Base-by-base conservation (phyloP, 2,113 vertebrate species). In the Tapirus terrestris region DNA sequence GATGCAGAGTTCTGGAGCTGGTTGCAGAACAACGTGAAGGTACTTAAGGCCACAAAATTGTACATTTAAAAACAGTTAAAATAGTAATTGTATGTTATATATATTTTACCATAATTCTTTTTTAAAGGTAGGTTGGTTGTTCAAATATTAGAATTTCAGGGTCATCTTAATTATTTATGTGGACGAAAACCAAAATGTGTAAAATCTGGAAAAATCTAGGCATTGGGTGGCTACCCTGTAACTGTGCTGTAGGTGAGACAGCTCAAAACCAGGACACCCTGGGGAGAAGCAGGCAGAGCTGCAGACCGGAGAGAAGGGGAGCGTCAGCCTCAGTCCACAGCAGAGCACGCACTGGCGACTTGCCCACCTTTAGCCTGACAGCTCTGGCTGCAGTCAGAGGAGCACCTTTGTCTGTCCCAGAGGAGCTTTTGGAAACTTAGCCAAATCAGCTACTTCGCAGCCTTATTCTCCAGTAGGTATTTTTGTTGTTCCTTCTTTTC, bases 221-320 rank as follows among this genome's bases (percentile, higher is more conserved):
- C 36, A 29, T 43, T 56, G 33, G 23, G 43, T 4, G 14, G 73
- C 53, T 14, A 12, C 20, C 65, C 25, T 39, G 63, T 23, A 61
- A 61, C 65, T 33, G 8, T 51, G 48, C 13, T 39, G 6, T 11
- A 16, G 53, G 63, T 60, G 53, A 56, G 43, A 61, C 2, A n/a
- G 29, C 12, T 70, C 61, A 61, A 27, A 29, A 20, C 61, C 39
- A 9, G 14, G 63, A 33, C 5, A 23, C 27, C 36, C 73, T 12
- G 31, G 13, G 51, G 17, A 77, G 33, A 36, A 27, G 73, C 31
- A 21, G 11, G 65, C 16, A 29, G 45, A 23, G 16, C 20, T 45
- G 14, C 0, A 80, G 53, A 48, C 10, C 27, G 7, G 3, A 33
- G 12, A 9, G 4, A 10, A 76, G 8, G 29, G 8, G 2, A 5